Conservation (phyloP, 2,797 vertebrate genomes). For the Gallinago stenura region DNA sequence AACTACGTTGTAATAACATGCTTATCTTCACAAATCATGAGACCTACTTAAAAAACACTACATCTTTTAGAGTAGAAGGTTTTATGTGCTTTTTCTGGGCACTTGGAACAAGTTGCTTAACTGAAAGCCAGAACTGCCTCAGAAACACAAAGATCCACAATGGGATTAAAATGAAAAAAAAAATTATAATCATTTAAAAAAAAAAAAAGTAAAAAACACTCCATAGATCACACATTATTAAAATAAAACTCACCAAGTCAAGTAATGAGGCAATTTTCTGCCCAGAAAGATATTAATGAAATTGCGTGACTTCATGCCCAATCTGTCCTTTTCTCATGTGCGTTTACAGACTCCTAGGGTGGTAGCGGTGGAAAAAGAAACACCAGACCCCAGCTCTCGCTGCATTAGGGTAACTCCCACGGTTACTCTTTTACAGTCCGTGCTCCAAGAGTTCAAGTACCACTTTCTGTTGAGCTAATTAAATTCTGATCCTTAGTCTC, state of each 20-base stretch:
- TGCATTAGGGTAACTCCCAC: neutral
- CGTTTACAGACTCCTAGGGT: neutral
- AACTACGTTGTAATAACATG: neutral
- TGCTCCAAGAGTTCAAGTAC: neutral
- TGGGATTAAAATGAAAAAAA: neutral
- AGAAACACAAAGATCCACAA: neutral
- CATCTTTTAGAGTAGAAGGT: neutral
- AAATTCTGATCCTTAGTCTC: neutral
- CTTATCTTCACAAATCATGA: neutral
- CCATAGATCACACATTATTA: neutral
- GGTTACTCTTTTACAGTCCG: neutral
- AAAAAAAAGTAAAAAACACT: neutral
- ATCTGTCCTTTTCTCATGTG: rapidly evolving
- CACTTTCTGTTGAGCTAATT: neutral
- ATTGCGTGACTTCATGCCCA: neutral
- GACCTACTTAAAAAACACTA: neutral
- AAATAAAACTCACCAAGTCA: neutral
- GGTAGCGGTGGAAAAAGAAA: neutral
- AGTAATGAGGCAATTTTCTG: neutral
- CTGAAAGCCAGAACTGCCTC: neutral
- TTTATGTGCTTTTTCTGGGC: neutral
- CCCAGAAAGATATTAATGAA: neutral
- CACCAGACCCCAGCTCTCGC: neutral
- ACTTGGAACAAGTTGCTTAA: neutral
- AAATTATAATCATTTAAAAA: neutral